Conservation (phyloP, 2,888 invertebrate species). For the Catotricha subobsoleta region DNA sequence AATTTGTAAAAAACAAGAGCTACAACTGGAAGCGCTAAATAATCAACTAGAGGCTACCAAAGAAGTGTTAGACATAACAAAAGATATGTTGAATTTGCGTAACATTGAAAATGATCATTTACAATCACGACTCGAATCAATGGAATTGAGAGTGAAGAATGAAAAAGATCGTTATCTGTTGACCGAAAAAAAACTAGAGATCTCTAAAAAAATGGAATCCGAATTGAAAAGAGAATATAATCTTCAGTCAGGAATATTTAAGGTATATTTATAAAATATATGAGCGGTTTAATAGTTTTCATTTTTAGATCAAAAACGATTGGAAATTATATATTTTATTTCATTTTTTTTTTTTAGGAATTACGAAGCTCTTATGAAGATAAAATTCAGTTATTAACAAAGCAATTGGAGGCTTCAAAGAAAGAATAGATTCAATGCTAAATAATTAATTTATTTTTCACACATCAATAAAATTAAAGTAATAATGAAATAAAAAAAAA, state of each 20-base stretch:
- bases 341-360: slow-evolving; percentile 29
- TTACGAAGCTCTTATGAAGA: slow-evolving; percentile 47
- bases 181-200: slow-evolving; percentile 50
- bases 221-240: slow-evolving; percentile 62
- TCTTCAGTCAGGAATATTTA: slow-evolving; percentile 54
- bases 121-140: slow-evolving; percentile 46
- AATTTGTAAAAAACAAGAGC: slow-evolving; percentile 58
- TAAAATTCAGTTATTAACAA: slow-evolving; percentile 31
- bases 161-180: slow-evolving; percentile 54
- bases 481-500: too few species aligned
- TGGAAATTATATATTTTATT: slow-evolving; percentile 4
- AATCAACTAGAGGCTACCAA: slow-evolving; percentile 58
- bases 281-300: too few species aligned
- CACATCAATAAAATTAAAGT: too few species aligned
- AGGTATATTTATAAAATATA: too few species aligned
- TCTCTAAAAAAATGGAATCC: slow-evolving; percentile 52
- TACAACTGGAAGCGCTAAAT: slow-evolving; percentile 53
- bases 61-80: slow-evolving; percentile 65
- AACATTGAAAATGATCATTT: slow-evolving; percentile 63
- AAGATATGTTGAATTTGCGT: slow-evolving; percentile 58
- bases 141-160: slow-evolving; percentile 48
- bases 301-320: too few species aligned
- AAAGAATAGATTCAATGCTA: too few species aligned
- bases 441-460: too few species aligned
- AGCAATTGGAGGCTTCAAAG: slow-evolving; percentile 16